Percentiles rank a stretch among this genome's conserved stretches.
These are phyloP conservation scores for Dermolepida albohirtum DNA, from an alignment of 2,888 invertebrate genomes.

Conservation along the genomic window DNA sequence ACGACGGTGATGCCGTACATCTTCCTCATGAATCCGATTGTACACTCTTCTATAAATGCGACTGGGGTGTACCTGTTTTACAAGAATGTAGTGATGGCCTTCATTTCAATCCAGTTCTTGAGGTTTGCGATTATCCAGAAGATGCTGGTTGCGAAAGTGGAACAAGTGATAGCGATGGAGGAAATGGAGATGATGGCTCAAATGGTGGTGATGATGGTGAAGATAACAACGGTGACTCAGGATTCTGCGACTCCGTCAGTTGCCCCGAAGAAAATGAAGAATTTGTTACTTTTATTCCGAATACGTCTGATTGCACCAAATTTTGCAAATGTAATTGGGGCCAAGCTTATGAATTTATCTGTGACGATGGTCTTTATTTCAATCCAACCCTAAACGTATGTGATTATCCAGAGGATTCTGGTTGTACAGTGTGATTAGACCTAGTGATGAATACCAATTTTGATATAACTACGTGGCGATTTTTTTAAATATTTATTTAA, in stretches of 20 bases:
- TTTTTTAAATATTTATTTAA: no score
- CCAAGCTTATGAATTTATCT: constrained; percentile 49
- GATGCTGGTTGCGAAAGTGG: constrained; percentile 23
- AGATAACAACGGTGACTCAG: no score
- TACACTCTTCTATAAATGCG: constrained; percentile 40
- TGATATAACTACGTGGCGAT: no score
- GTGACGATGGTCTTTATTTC: constrained; percentile 52
- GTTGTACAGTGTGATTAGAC: constrained; percentile 29
- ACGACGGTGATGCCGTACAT: constrained; percentile 33
- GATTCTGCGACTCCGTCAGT: no score
- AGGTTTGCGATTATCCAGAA: constrained; percentile 34
- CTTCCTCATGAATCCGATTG: constrained; percentile 36
- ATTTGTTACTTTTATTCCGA: no score
- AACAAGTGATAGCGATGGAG: neutral
- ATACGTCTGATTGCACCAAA: no score
- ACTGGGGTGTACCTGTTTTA: constrained; percentile 18
- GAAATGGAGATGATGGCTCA: neutral
- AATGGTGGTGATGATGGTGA: no score
- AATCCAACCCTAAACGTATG: constrained; percentile 51
- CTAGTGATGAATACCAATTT: neutral
- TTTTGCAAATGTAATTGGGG: constrained; percentile 50
- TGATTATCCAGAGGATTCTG: constrained; percentile 51
- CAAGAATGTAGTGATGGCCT: constrained; percentile 22
- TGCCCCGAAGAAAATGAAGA: no score
- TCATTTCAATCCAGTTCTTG: constrained; percentile 13